Evolutionary conservation across 2,797 vertebrate species (phyloP), one percentile per base, ranked within the genome.

Genomic region (Neopelma chrysocephalum): DNA sequence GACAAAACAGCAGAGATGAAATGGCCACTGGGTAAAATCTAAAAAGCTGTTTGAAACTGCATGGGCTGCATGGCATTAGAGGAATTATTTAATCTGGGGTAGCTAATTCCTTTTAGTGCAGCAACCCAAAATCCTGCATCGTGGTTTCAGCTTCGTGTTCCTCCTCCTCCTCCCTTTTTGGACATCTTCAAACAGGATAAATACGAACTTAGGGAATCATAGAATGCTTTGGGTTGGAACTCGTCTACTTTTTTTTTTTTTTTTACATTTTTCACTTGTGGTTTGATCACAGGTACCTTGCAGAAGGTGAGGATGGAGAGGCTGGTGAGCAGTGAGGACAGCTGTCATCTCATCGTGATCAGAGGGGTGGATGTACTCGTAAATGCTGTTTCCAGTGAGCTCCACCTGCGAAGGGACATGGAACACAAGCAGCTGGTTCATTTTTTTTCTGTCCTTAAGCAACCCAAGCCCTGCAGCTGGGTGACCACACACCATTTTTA

Each of bases 261-360:
- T 3, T 36, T 53, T 20, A 17, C 3, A 38, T 57, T 89, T 94
- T 82, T 31, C 48, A 2, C 4, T 14, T 32, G 3, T 10, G 51
- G 31, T 77, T 78, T 17, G 21, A 42, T 32, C 26, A 51, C 53
- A 87, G 65, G 13, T 98, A 99, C 99, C 99, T 98, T 98, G 98
- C 75, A 99, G 97, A 93, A 99, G 98, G 95, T 99, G 98, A 50
- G 98, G 98, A 61, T 98, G 98, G 12, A 98, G 97, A 4, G 99
- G 98, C 51, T 98, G 98, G 89, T 98, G 98, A 47, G 99, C 98
- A 7, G 98, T 98, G 22, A 99, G 98, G 43, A 99, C 98, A 1
- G 99, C 98, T 1, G 98, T 99, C 99, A 99, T 99, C 98, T 99
- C 99, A 5, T 99, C 99, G 0, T 99, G 99, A 91, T 99, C 99